Evolutionary conservation across 2,797 vertebrate species (phyloP), one percentile per base, ranked within the genome.

Genomic region (Falco concolor): DNA sequence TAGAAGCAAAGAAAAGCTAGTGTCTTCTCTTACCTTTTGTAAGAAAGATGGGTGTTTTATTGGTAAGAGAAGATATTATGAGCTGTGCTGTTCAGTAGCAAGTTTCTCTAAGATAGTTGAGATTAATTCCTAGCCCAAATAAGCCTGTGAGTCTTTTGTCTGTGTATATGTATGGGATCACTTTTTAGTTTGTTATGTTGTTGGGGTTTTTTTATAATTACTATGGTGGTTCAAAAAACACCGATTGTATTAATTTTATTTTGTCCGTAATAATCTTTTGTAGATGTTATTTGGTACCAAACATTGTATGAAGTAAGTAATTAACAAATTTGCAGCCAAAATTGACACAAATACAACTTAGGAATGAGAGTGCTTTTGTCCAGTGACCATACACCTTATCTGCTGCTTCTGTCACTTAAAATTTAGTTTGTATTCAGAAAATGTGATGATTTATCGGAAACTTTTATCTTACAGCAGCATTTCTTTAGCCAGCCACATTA

Each of bases 391-490:
- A 11, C 54, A 27, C 0, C 1, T 32, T n/a, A 8, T 65, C 28
- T 88, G 34, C 30, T 82, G 18, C 52, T 81, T 82, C 34, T 69
- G 47, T 84, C 40, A n/a, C 49, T 74, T 53, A 30, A 59, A 64
- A 70, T 73, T 32, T 86, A 54, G 61, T 78, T 90, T 86, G 34
- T 23, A 13, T 73, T 91, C 67, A 59, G 44, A 84, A 91, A 73
- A 78, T 86, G 18, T 72, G 47, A 30, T 90, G 60, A 74, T 77
- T 80, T 78, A 61, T 89, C 65, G 73, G 8, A 38, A 81, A 70
- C 32, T 81, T 90, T 68, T 57, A 19, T 72, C 93, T 90, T 68
- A 56, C 24, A 86, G 44, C 27, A 87, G 36, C 54, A 79, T 14
- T 70, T 90, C 61, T 82, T 64, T n/a, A 78, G 28, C 69, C 6